These are phyloP conservation scores for Gallinago media DNA, from an alignment of 2,113 vertebrate genomes.

Conservation along the genomic window DNA sequence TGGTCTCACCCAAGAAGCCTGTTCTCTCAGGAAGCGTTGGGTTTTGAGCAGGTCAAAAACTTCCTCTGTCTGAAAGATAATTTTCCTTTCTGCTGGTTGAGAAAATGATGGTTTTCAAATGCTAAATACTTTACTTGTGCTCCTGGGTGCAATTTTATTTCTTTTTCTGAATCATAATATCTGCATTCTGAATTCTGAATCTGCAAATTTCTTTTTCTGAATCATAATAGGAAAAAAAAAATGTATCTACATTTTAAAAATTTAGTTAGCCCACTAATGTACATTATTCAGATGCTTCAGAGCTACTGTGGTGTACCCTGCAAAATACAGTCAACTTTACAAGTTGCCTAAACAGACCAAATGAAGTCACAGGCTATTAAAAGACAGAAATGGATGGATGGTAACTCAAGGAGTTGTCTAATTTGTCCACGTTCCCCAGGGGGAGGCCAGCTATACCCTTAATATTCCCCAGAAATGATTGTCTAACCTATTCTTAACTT, in stretches of 20 bases:
- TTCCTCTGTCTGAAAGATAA: not conserved
- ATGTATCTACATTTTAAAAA: not conserved
- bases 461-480: not conserved
- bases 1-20: not conserved
- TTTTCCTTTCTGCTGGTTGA: not conserved
- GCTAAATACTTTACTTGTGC: not conserved
- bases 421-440: not conserved
- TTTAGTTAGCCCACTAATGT: not conserved
- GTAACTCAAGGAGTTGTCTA: not conserved
- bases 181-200: too few relatives aligned
- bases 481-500: not conserved
- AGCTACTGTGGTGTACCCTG: not conserved
- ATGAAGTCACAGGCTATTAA: not conserved
- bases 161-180: not conserved
- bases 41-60: not conserved
- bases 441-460: accelerated
- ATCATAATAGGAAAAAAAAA: not conserved
- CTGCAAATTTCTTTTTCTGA: not conserved
- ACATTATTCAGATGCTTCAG: not conserved
- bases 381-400: not conserved
- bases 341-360: not conserved
- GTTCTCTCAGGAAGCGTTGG: accelerated
- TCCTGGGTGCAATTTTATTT: not conserved
- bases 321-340: not conserved
- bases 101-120: not conserved